A percentile compares a stretch with the other conserved stretches of the same genome.
These are phyloP conservation scores for Coilia nasus DNA, from an alignment of 2,797 vertebrate genomes.

Conservation along the genomic window DNA sequence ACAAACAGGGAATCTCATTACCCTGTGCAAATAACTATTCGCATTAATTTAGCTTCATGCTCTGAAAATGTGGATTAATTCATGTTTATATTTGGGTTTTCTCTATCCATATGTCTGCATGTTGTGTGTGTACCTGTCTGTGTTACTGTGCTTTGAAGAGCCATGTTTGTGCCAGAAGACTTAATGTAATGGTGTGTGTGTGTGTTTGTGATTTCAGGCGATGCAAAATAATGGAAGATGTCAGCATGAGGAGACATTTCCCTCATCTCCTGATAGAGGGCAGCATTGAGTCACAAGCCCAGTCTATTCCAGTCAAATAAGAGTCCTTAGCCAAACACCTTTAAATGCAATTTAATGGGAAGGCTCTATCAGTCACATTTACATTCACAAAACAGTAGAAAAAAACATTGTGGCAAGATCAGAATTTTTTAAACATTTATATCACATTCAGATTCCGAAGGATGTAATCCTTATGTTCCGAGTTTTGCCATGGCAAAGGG, in stretches of 20 bases:
- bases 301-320: neutral
- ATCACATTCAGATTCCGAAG: neutral
- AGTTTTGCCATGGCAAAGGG: neutral
- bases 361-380: neutral
- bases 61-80: neutral
- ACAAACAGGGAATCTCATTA: neutral
- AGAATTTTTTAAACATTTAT: neutral
- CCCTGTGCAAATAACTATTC: neutral
- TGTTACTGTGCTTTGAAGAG: neutral
- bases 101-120: neutral
- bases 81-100: too few species aligned
- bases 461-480: neutral
- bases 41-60: neutral
- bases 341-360: neutral
- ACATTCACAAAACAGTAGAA: neutral
- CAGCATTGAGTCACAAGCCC: slow-evolving; percentile 54
- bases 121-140: neutral
- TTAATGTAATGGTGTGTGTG: neutral
- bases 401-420: neutral
- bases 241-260: neutral
- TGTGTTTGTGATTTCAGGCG: neutral
- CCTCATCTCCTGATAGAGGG: slow-evolving; percentile 51
- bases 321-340: neutral
- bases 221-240: neutral
- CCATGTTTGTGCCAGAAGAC: neutral